These are phyloP conservation scores for Orgyia antiqua DNA, from an alignment of 2,888 invertebrate genomes.

Conservation along the genomic window DNA sequence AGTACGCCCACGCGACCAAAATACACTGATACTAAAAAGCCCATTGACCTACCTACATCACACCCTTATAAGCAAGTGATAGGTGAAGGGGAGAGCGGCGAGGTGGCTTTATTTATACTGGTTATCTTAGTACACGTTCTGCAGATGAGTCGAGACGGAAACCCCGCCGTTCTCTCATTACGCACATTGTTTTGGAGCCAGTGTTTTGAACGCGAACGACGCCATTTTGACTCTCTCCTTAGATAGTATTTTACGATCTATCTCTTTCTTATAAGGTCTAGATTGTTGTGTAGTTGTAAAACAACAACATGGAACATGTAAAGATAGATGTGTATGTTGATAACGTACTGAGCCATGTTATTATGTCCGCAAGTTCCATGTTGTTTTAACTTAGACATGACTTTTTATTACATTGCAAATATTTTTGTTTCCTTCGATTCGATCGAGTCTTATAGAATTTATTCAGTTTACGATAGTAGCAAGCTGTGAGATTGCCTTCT, in stretches of 20 bases:
- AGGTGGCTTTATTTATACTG: constrained; percentile 28
- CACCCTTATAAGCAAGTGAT: constrained; percentile 26
- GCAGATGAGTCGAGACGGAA: constrained; percentile 48
- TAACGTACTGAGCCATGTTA: constrained; percentile 23
- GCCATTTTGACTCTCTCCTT: constrained; percentile 27
- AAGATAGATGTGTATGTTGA: constrained; percentile 32
- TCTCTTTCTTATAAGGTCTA: constrained; percentile 20
- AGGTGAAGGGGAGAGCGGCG: constrained; percentile 19
- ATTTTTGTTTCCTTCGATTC: no score
- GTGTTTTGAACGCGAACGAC: constrained; percentile 44
- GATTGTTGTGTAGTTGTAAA: constrained; percentile 12
- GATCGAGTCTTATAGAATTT: no score
- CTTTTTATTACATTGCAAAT: no score
- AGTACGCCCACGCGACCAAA: constrained; percentile 40
- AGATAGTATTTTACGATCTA: constrained; percentile 24
- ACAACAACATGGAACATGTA: constrained; percentile 25
- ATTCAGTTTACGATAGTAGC: no score
- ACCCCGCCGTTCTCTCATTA: constrained; percentile 51
- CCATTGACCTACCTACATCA: constrained; percentile 47
- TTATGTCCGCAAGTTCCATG: constrained; percentile 19
- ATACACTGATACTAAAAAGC: constrained; percentile 37
- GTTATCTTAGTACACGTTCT: constrained; percentile 39
- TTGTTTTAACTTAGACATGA: no score
- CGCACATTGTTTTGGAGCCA: constrained; percentile 44
- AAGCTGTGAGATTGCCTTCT: no score